Evolutionary conservation across 2,797 vertebrate genomes (phyloP).

Genomic region (Clamator glandarius): DNA sequence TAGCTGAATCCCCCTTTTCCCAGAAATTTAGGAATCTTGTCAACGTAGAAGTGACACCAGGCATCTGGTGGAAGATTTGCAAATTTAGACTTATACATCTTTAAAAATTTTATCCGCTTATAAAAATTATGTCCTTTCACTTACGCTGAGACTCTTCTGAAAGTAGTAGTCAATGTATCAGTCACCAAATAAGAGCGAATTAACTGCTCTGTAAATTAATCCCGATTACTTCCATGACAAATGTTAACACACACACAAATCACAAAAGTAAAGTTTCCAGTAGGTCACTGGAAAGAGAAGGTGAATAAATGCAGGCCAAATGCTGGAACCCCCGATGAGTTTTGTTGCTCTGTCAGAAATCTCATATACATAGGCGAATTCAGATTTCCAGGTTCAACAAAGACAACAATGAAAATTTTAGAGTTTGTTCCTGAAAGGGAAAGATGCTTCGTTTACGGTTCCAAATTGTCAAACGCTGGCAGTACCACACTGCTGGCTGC

Average conservation of each 20-base stretch:
- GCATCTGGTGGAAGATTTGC: not conserved
- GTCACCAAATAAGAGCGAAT: not conserved
- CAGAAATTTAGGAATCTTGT: not conserved
- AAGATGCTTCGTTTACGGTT: not conserved
- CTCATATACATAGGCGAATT: not conserved
- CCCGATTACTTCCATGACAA: not conserved
- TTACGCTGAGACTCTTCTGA: not conserved
- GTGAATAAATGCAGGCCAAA: not conserved
- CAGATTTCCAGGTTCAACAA: not conserved
- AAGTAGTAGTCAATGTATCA: not conserved
- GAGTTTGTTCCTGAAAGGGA: not conserved
- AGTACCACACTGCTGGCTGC: not conserved
- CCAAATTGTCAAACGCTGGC: not conserved
- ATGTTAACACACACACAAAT: not conserved
- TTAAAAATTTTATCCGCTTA: not conserved
- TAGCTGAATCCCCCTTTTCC: not conserved
- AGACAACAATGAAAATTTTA: not conserved
- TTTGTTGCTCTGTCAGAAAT: not conserved
- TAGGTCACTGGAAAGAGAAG: not conserved
- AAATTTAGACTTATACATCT: not conserved
- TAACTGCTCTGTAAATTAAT: constrained; percentile 3
- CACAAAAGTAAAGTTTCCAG: not conserved
- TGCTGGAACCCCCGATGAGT: not conserved
- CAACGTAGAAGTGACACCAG: not conserved
- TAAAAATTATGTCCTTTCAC: not conserved